Evolutionary conservation across 64 coral and sea anemone genomes (phyloP).

Genomic region (Montipora cactus): DNA sequence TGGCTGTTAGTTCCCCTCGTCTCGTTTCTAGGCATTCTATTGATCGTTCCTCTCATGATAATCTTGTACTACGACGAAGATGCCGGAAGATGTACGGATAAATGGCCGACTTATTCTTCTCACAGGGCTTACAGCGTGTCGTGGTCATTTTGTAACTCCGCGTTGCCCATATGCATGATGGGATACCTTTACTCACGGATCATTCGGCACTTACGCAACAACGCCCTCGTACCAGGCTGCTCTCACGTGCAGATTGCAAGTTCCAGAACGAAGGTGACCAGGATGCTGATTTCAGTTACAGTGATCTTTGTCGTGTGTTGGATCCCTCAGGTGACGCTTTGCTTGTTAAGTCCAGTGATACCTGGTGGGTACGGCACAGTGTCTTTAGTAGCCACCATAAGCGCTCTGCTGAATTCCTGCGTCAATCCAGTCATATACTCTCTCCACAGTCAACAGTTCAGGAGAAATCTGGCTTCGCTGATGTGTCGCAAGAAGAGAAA

Average conservation of each 20-base stretch:
- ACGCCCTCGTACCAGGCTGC: not conserved
- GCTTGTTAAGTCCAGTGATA: slow-evolving; percentile 17
- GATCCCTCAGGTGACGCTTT: slow-evolving; percentile 19
- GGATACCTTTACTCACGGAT: slow-evolving; percentile 51
- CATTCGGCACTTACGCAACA: slow-evolving; percentile 20
- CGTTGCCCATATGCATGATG: slow-evolving; percentile 41
- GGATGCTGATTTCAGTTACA: slow-evolving; percentile 33
- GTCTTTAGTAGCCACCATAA: not conserved
- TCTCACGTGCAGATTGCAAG: not conserved
- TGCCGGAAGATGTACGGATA: not conserved
- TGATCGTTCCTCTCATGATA: not conserved
- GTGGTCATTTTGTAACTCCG: slow-evolving; percentile 25
- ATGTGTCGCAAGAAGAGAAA: not conserved
- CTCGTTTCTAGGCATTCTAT: not conserved
- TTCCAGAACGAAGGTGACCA: slow-evolving; percentile 40
- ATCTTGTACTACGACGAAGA: not conserved
- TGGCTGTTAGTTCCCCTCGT: not conserved
- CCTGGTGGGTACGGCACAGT: slow-evolving; percentile 8
- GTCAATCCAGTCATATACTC: slow-evolving; percentile 52
- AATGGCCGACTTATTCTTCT: not conserved
- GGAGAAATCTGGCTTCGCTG: slow-evolving; percentile 14
- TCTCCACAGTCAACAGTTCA: slow-evolving; percentile 37
- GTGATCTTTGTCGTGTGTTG: slow-evolving; percentile 46
- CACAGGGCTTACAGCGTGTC: not conserved
- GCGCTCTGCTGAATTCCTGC: slow-evolving; percentile 27